Evolutionary conservation across 2,888 invertebrate species (phyloP).

Genomic region (Synanthedon vespiformis): DNA sequence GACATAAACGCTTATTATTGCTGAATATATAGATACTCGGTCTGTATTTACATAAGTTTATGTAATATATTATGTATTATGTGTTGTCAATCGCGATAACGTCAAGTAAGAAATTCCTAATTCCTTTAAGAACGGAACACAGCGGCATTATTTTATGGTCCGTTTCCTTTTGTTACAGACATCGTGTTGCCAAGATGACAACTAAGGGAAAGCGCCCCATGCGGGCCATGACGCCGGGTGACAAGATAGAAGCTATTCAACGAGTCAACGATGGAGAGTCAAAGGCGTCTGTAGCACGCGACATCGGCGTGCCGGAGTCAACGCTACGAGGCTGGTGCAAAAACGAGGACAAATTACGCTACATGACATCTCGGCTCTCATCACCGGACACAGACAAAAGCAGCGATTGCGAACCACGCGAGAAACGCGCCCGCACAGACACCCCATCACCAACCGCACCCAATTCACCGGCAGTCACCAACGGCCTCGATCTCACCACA

Average conservation of each 20-base stretch:
- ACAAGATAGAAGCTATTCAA: conserved; percentile 85
- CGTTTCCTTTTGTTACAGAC: conserved; percentile 37
- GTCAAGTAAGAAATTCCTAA: too few species aligned
- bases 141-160: neutral
- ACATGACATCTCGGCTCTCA: conserved; percentile 77
- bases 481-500: conserved; percentile 25
- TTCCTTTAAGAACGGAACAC: too few species aligned
- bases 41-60: too few species aligned
- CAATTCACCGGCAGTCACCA: conserved; percentile 21
- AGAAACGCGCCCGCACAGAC: conserved; percentile 57
- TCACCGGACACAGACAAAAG: conserved; percentile 78
- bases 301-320: conserved; percentile 88
- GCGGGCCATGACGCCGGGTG: conserved; percentile 79
- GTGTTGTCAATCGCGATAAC: too few species aligned
- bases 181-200: conserved; percentile 66
- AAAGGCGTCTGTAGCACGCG: conserved; percentile 86
- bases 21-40: too few species aligned
- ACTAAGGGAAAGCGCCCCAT: conserved; percentile 84
- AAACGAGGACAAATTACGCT: conserved; percentile 81
- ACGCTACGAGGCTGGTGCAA: conserved; percentile 91
- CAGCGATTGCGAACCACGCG: conserved; percentile 56
- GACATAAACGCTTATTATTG: too few species aligned
- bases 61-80: too few species aligned
- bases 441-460: conserved; percentile 38
- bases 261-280: conserved; percentile 87